Conservation (phyloP, 2,797 vertebrate species). For the Poeciliopsis paucimaculata region DNA sequence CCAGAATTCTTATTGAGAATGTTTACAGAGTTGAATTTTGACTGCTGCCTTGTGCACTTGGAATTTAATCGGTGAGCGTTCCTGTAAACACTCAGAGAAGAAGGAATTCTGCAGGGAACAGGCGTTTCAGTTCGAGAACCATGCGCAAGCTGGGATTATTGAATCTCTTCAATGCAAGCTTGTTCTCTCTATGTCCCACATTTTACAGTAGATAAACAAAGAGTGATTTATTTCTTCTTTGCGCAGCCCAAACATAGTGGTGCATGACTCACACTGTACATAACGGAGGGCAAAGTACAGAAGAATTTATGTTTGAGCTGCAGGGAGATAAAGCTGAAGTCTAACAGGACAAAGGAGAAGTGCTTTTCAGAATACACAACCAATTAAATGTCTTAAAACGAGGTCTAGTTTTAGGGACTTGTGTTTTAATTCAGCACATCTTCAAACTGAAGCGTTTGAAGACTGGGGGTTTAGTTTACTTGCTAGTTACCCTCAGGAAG, state of each 20-base stretch:
- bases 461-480: no score
- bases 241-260: background rate
- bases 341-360: slow-evolving; percentile 6
- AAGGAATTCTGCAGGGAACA: background rate
- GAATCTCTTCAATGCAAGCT: background rate
- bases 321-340: slow-evolving; percentile 20
- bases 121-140: background rate
- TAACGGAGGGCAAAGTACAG: slow-evolving; percentile 14
- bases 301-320: slow-evolving; percentile 25
- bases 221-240: slow-evolving; percentile 12
- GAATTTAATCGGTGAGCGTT: slow-evolving; percentile 33
- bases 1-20: slow-evolving; percentile 14
- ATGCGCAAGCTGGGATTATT: slow-evolving; percentile 5
- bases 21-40: slow-evolving; percentile 33
- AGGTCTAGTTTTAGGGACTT: background rate
- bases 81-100: slow-evolving; percentile 48
- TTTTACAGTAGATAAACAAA: slow-evolving; percentile 20
- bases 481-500: no score
- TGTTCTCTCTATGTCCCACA: background rate
- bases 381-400: background rate
- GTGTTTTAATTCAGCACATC: background rate
- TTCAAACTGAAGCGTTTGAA: background rate
- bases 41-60: slow-evolving; percentile 20
- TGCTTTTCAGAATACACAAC: background rate
- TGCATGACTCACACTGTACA: slow-evolving; percentile 18